A percentile compares a stretch with the other conserved stretches of the same genome.
These are phyloP conservation scores for Lacerta agilis DNA, from an alignment of 2,797 vertebrate species.

Conservation along the genomic window DNA sequence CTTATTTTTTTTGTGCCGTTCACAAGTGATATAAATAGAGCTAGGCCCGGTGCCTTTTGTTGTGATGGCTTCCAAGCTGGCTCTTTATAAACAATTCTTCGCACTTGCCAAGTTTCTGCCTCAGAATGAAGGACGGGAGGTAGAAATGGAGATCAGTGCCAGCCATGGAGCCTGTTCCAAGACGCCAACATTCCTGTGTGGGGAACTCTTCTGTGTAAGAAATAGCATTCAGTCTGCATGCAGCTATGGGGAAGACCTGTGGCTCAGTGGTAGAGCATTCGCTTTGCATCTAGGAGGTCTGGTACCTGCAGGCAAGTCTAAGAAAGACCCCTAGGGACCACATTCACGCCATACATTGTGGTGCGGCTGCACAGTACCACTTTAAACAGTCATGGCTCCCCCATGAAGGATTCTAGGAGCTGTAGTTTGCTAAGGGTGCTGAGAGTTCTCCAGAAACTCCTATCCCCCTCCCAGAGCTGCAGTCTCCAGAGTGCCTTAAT, in stretches of 20 bases:
- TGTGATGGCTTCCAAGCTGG: constrained; percentile 71
- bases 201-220: background rate
- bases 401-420: no score
- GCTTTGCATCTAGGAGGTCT: no score
- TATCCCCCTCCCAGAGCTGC: no score
- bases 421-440: no score
- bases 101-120: constrained; percentile 55
- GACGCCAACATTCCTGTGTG: background rate
- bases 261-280: background rate
- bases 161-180: background rate
- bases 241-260: background rate
- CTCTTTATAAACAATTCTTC: constrained; percentile 61
- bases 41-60: constrained; percentile 62
- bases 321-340: no score
- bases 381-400: no score
- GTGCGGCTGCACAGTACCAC: no score
- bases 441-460: no score
- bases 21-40: constrained; percentile 63
- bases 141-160: background rate
- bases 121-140: background rate
- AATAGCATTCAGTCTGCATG: no score
- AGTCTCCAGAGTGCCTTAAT: no score
- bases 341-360: no score
- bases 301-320: no score
- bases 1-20: constrained; percentile 25